Evolutionary conservation across 2,797 vertebrate genomes (phyloP), one percentile per base, ranked within the genome.

Genomic region (Silurus aristotelis): DNA sequence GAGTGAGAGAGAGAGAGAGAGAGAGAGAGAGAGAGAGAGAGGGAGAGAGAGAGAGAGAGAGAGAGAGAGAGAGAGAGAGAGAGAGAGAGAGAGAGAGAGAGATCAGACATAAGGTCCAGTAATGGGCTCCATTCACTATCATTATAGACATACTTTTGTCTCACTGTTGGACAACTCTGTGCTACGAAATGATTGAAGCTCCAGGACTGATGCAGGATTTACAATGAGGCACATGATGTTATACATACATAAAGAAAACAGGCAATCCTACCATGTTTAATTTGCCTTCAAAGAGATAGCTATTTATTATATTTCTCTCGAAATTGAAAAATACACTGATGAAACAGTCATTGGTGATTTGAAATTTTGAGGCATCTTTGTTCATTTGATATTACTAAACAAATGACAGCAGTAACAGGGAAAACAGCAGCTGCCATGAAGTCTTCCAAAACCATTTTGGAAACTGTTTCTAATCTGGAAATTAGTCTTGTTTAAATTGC

Each of bases 111-210:
- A 31, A 76, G 55, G 46, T 14, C 25, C 43, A 48, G 43, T 67
- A 80, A 81, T 43, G 52, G 46, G 10, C 60, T 75, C 63, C 10
- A 77, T 76, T 86, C 61, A 68, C 52, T 83, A 8, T 86, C 60
- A 79, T 86, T 70, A 66, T 73, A 72, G 56, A 72, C 14, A 7
- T 70, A 48, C 9, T 17, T 56, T 17, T 43, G 19, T 80, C 22
- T 5, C 67, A 46, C 46, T 82, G 52, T 38, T 25, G 10, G 67
- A 85, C 66, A 13, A 64, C 52, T 63, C 25, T 72, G 14, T 14
- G 14, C 60, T 27, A 9, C 1, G 22, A 72, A 75, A 64, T 63
- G 8, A 17, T 38, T 84, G 38, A 48, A n/a, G 22, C 58, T 43
- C 43, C 12, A 61, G 60, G 61, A 43, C 20, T 76, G 82, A 76